A percentile compares a stretch with the other conserved stretches of the same genome.
phyloP scores from a whole-genome alignment of 2,113 vertebrate species.

The Gila orcuttii region DNA sequence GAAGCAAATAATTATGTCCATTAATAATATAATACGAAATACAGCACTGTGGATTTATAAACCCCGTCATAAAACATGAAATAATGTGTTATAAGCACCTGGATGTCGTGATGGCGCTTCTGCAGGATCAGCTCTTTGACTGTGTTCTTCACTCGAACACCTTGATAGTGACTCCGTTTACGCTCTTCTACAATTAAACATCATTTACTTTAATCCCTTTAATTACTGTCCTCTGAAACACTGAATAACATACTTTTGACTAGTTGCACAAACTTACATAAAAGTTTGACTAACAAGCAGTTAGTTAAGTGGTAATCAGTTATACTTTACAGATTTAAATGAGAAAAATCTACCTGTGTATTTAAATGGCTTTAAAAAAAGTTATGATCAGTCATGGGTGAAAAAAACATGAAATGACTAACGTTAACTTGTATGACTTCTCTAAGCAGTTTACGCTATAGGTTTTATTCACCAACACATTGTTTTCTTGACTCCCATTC shows the following conservation, averaged over 20 bases:
- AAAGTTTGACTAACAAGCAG: too few relatives aligned
- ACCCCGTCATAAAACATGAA: too few relatives aligned
- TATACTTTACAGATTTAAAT: too few relatives aligned
- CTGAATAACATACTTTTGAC: neutral
- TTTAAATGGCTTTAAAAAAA: too few relatives aligned
- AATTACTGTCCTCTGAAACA: neutral
- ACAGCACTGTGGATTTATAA: neutral
- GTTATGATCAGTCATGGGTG: too few relatives aligned
- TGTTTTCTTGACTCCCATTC: neutral
- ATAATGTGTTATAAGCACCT: neutral
- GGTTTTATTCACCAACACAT: neutral
- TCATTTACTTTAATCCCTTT: neutral
- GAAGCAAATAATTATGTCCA: neutral
- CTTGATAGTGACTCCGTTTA: neutral
- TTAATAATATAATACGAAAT: neutral
- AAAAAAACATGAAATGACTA: too few relatives aligned
- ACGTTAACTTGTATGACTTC: too few relatives aligned
- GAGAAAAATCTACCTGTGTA: too few relatives aligned
- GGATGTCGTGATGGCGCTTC: slow-evolving; percentile 51
- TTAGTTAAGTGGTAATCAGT: too few relatives aligned
- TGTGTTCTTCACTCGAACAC: slow-evolving; percentile 54
- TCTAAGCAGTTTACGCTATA: too few relatives aligned
- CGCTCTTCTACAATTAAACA: neutral
- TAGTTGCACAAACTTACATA: too few relatives aligned
- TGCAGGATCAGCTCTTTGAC: slow-evolving; percentile 69